These are phyloP conservation scores for Vulpes vulpes DNA, from an alignment of 2,113 vertebrate species.

Conservation along the genomic window DNA sequence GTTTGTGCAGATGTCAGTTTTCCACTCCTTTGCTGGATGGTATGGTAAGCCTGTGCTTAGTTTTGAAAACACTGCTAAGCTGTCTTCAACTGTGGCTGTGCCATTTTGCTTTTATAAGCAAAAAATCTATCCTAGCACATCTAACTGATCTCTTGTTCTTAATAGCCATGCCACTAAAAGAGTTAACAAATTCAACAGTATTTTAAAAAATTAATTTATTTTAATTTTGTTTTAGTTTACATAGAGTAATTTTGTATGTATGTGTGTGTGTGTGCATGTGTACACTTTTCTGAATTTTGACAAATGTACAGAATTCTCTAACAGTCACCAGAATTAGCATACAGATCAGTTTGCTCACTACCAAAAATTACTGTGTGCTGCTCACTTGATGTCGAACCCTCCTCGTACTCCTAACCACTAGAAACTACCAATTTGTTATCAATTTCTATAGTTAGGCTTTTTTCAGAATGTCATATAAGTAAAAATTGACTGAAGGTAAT, in stretches of 20 bases:
- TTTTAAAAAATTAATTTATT: constrained; percentile 17
- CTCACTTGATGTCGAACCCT: neutral
- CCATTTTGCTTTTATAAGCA: neutral
- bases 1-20: neutral
- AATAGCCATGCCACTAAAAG: neutral
- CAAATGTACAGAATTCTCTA: neutral
- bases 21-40: neutral
- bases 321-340: neutral
- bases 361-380: neutral
- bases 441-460: neutral
- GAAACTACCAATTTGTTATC: neutral
- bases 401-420: neutral
- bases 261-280: neutral
- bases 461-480: neutral
- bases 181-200: constrained; percentile 16
- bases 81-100: neutral
- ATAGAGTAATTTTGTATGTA: neutral
- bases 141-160: constrained; percentile 9
- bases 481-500: neutral
- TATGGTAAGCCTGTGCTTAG: neutral
- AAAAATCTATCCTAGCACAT: neutral
- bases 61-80: neutral
- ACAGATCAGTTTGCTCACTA: neutral
- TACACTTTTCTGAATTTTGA: neutral
- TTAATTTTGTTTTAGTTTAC: neutral